A percentile compares a stretch with the other conserved stretches of the same genome.
phyloP scores from a whole-genome alignment of 2,113 vertebrate genomes.

The Psittacula cyanocephala region DNA sequence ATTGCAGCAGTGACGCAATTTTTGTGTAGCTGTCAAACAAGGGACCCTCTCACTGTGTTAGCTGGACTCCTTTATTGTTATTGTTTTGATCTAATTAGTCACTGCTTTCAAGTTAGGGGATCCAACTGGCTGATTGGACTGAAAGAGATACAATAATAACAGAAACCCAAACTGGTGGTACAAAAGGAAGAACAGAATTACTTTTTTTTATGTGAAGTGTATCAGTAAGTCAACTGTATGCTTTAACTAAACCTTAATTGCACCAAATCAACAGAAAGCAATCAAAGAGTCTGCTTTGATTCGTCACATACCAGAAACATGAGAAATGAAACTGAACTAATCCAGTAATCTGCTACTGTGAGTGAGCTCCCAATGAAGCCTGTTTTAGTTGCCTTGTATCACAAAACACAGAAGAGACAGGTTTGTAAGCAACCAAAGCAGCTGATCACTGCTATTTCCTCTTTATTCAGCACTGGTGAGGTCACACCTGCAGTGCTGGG shows the following conservation, averaged over 20 bases:
- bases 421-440: background rate
- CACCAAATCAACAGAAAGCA: background rate
- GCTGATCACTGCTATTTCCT: background rate
- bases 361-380: background rate
- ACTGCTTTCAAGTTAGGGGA: background rate
- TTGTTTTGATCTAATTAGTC: slow-evolving; percentile 56
- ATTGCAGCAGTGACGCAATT: slow-evolving; percentile 38
- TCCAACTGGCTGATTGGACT: background rate
- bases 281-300: background rate
- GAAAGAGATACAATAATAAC: background rate
- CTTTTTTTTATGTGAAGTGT: background rate
- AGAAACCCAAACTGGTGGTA: background rate
- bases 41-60: slow-evolving; percentile 22
- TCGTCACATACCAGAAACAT: background rate
- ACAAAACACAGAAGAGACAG: background rate
- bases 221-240: background rate
- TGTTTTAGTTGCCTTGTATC: background rate
- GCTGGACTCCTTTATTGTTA: slow-evolving; percentile 15
- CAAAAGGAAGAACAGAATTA: background rate
- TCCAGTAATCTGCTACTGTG: background rate
- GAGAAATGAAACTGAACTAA: background rate
- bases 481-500: background rate
- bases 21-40: slow-evolving; percentile 53
- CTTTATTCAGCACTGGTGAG: background rate
- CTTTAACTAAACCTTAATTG: background rate